Base-by-base conservation (phyloP, 2,113 vertebrate genomes). In the Rhinolophus ferrumequinum region DNA sequence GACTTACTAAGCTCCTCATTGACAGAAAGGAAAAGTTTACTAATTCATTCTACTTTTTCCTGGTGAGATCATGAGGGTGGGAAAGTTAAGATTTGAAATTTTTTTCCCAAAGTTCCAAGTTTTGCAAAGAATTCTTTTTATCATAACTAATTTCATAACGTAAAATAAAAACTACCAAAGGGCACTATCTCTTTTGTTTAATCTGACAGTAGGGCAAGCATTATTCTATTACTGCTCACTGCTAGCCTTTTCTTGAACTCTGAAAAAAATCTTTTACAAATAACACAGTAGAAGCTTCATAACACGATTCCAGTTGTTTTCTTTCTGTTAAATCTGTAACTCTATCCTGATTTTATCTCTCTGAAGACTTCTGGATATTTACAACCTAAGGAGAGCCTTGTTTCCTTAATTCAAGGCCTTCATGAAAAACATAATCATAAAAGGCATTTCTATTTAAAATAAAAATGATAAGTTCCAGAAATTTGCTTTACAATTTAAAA, bases 251-350 rank as follows among this genome's bases (percentile, higher is more conserved):
- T n/a, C 88, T 83, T 97, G 88, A 97, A 95, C 84, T 92, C 54
- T 83, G 56, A 64, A 88, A 82, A 73, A 76, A 87, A 67, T 1
- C 67, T 64, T 88, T 94, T 82, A 72, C 82, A 88, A 88, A 97
- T 90, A 96, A 95, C 79, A 96, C 87, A 95, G 79, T 91, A 91
- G 95, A 96, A 76, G 58, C 62, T 96, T 96, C 94, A 95, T 66
- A 94, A 90, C 80, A 93, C 6, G 33, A 96, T 97, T 94, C 86
- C 73, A 73, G 93, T 96, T 97, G 97, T 97, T 97, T 97, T 97
- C 93, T 94, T 97, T 96, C 96, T 85, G 93, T 97, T 97, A 95
- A 90, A 96, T 97, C 82, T 97, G 94, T 96, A 96, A 97, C 89
- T 96, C 50, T 97, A 96, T 52, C 75, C 91, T 91, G 93, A 93